phyloP scores from a whole-genome alignment of 2,888 invertebrate genomes.

The Lacanobia oleracea region DNA sequence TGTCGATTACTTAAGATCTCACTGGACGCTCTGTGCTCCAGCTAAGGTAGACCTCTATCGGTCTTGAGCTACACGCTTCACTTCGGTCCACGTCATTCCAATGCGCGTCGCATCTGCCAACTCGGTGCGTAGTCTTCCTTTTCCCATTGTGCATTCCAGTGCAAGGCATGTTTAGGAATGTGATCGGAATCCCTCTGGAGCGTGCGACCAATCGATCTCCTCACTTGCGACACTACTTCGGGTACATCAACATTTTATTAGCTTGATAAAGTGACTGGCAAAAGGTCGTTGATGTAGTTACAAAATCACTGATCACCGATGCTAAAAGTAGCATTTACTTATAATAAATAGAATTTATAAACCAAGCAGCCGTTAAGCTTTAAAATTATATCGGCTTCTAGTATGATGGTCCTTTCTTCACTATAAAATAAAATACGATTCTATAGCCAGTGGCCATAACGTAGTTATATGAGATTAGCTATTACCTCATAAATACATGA shows the following conservation, averaged over 20 bases:
- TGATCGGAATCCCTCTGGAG: too few species aligned
- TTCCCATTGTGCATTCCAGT: too few species aligned
- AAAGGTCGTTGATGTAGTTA: slow-evolving; percentile 1
- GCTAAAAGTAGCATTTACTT: slow-evolving; percentile 13
- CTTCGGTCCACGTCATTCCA: background rate
- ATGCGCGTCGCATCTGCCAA: background rate
- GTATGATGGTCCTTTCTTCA: background rate
- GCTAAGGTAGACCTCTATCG: too few species aligned
- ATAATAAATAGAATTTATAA: background rate
- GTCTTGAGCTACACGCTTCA: background rate
- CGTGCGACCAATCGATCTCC: too few species aligned
- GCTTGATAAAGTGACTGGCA: too few species aligned
- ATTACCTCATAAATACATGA: slow-evolving; percentile 30
- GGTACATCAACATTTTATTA: too few species aligned
- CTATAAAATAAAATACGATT: slow-evolving; percentile 23
- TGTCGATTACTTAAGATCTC: too few species aligned
- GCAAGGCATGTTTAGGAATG: too few species aligned
- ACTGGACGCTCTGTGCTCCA: too few species aligned
- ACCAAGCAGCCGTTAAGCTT: slow-evolving; percentile 9
- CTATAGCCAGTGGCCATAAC: slow-evolving; percentile 20
- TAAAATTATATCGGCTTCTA: background rate
- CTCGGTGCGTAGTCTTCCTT: background rate
- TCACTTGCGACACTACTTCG: too few species aligned
- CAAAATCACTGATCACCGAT: slow-evolving; percentile 8
- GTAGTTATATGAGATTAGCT: slow-evolving; percentile 14